Percentiles rank a stretch among this genome's conserved stretches.
Evolutionary conservation across 2,888 invertebrate genomes (phyloP).

Genomic region (Netelia melanura): DNA sequence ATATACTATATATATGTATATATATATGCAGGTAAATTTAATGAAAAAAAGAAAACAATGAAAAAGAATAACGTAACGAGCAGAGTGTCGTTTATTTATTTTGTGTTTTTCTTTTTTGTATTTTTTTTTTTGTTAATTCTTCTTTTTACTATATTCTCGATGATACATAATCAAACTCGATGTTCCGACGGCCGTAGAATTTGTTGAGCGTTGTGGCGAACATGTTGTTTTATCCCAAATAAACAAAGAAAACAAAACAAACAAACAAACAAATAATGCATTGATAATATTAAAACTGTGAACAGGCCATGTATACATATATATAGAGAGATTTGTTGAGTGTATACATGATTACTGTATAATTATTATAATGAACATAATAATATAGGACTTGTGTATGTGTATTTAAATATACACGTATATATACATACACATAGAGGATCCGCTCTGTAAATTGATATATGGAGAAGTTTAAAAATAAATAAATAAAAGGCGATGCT

Average conservation of each 20-base stretch:
- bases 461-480: slow-evolving; percentile 7
- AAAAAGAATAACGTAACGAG: slow-evolving; percentile 48
- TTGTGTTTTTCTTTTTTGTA: slow-evolving; percentile 18
- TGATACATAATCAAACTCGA: slow-evolving; percentile 57
- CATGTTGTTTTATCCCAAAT: slow-evolving; percentile 28
- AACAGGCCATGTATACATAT: slow-evolving; percentile 46
- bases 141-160: slow-evolving; percentile 44
- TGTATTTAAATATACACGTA: slow-evolving; percentile 2
- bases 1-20: slow-evolving; percentile 67
- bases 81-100: slow-evolving; percentile 4
- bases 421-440: slow-evolving; percentile 18
- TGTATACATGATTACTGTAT: slow-evolving; percentile 45
- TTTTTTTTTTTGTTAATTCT: no score
- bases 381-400: slow-evolving; percentile 6
- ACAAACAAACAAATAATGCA: no score
- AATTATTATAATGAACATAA: slow-evolving; percentile 35
- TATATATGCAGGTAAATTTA: slow-evolving; percentile 66
- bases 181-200: slow-evolving; percentile 39
- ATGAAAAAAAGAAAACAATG: slow-evolving; percentile 46
- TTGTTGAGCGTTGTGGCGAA: slow-evolving; percentile 40
- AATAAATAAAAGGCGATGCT: not conserved
- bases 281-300: not conserved
- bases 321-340: slow-evolving; percentile 47
- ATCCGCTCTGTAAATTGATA: slow-evolving; percentile 61
- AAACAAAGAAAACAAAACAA: slow-evolving; percentile 10